Evolutionary conservation across 2,797 vertebrate genomes (phyloP).

Genomic region (Valencia hispanica): DNA sequence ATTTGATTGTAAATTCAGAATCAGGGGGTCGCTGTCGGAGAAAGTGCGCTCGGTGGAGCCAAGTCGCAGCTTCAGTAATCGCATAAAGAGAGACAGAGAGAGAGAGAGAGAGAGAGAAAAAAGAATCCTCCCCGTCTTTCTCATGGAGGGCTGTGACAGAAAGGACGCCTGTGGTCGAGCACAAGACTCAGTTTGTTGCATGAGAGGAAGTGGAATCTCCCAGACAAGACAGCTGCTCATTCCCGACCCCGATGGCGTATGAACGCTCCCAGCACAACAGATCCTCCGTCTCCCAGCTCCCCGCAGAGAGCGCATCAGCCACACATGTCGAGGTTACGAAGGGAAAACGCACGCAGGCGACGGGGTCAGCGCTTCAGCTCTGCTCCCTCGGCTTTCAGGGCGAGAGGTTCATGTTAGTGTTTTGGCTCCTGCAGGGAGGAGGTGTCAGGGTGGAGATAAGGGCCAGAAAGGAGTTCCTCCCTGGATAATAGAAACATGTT

Average conservation of each 20-base stretch:
- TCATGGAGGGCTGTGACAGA: slow-evolving; percentile 38
- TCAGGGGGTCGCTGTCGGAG: not conserved
- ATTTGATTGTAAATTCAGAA: not conserved
- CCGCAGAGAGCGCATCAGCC: slow-evolving; percentile 39
- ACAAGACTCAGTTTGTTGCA: slow-evolving; percentile 67
- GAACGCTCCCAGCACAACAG: slow-evolving; percentile 21
- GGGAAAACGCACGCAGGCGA: slow-evolving; percentile 33
- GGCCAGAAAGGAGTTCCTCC: slow-evolving; percentile 17
- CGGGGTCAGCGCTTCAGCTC: slow-evolving; percentile 35
- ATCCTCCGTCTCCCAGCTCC: not conserved
- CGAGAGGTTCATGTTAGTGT: slow-evolving; percentile 30
- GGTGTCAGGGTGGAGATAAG: slow-evolving; percentile 28
- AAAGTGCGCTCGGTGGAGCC: slow-evolving; percentile 36
- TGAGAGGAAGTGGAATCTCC: slow-evolving; percentile 66
- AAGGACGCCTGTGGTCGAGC: slow-evolving; percentile 26
- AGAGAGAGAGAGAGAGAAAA: too few relatives aligned
- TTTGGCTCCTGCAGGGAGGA: slow-evolving; percentile 27
- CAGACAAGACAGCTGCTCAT: slow-evolving; percentile 69
- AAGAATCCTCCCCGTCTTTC: slow-evolving; percentile 11
- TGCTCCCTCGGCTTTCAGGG: slow-evolving; percentile 17
- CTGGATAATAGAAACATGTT: slow-evolving; percentile 15
- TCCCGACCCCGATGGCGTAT: slow-evolving; percentile 47
- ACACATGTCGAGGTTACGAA: slow-evolving; percentile 54
- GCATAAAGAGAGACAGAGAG: too few relatives aligned
- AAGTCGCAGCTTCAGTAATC: slow-evolving; percentile 24